phyloP scores from a whole-genome alignment of 2,888 invertebrate genomes.

The Drosophila neoperkinsi region DNA sequence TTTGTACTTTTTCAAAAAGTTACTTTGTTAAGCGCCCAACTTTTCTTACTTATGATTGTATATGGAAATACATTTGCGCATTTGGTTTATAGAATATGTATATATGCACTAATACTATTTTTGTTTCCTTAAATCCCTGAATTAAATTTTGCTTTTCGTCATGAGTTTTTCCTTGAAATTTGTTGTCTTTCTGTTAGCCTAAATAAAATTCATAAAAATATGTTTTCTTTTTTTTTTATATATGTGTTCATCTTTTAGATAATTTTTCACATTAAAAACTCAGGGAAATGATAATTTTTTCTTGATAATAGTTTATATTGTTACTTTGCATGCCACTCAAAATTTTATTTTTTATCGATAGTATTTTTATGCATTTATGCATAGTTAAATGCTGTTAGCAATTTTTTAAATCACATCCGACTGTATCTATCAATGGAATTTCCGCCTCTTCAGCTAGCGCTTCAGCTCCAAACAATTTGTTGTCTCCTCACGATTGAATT shows the following conservation, averaged over 20 bases:
- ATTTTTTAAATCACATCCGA: conserved; percentile 81
- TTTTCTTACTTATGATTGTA: conserved; percentile 32
- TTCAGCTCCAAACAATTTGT: conserved; percentile 20
- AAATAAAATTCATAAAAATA: conserved; percentile 81
- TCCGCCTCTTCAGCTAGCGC: conserved; percentile 31
- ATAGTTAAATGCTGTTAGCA: conserved; percentile 82
- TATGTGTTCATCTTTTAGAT: conserved; percentile 73
- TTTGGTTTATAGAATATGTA: conserved; percentile 44
- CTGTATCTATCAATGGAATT: conserved; percentile 68
- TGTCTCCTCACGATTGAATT: conserved; percentile 26
- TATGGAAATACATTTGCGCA: conserved; percentile 15
- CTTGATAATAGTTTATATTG: conserved; percentile 41
- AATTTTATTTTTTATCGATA: conserved; percentile 59
- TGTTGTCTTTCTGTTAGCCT: conserved; percentile 68
- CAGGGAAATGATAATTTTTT: conserved; percentile 41
- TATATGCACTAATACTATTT: conserved; percentile 50
- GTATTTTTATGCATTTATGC: conserved; percentile 78
- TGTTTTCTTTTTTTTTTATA: conserved; percentile 34
- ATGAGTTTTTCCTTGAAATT: conserved; percentile 55
- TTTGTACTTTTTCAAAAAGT: conserved; percentile 76
- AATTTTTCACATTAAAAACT: conserved; percentile 68
- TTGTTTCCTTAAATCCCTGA: conserved; percentile 78
- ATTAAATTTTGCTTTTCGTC: conserved; percentile 82
- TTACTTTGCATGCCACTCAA: conserved; percentile 32
- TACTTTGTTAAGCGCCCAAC: conserved; percentile 61